A percentile compares a stretch with the other conserved stretches of the same genome.
Evolutionary conservation across 2,797 vertebrate species (phyloP).

Genomic region (Arnoldichthys spilopterus): DNA sequence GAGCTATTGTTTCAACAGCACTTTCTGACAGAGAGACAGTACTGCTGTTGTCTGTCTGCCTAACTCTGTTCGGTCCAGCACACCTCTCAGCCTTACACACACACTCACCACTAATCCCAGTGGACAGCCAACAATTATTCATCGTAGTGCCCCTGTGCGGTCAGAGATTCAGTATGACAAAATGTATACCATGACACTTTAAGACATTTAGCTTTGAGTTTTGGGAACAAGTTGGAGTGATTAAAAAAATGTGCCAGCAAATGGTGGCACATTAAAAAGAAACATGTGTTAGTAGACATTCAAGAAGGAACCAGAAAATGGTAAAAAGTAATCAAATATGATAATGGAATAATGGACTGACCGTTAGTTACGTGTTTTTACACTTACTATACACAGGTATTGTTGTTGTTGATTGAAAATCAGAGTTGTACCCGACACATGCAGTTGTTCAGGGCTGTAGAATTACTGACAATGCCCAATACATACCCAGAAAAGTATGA

Average conservation of each 20-base stretch:
- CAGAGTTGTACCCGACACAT: no score
- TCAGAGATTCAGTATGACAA: no score
- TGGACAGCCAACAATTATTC: slow-evolving; percentile 16
- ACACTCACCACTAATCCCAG: no score
- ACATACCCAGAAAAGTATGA: not conserved
- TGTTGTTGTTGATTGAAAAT: not conserved
- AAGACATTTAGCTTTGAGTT: no score
- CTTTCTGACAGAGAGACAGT: slow-evolving; percentile 35
- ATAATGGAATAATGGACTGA: not conserved
- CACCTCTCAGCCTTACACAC: not conserved
- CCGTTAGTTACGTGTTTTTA: not conserved
- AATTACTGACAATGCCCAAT: not conserved
- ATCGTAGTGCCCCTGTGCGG: not conserved
- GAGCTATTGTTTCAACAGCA: slow-evolving; percentile 44
- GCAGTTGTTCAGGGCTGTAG: no score
- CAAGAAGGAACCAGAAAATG: no score
- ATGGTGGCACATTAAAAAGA: no score
- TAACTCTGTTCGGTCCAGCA: slow-evolving; percentile 16
- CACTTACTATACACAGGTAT: not conserved
- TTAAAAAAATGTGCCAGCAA: no score
- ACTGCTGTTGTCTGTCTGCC: slow-evolving; percentile 25
- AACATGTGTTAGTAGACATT: no score
- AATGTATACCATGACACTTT: no score
- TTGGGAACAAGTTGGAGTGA: no score
- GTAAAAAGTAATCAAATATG: not conserved